Evolutionary conservation across 2,797 vertebrate genomes (phyloP).

Genomic region (Aphelocoma californica): DNA sequence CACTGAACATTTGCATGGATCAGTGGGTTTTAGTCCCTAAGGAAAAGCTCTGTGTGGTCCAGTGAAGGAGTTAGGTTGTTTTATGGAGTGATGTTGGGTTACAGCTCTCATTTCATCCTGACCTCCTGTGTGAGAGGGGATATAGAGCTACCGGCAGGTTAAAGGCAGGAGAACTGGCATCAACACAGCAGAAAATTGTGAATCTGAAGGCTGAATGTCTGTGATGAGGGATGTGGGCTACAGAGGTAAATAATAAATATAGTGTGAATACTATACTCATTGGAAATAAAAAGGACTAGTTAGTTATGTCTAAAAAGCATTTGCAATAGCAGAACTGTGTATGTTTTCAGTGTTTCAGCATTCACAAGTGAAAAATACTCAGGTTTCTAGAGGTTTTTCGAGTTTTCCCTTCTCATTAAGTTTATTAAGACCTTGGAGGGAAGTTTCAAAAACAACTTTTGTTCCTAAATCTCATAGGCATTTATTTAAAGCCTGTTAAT

Average conservation of each 20-base stretch:
- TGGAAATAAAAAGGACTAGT: constrained; percentile 53
- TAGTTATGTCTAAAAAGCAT: constrained; percentile 21
- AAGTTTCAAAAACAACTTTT: constrained; percentile 52
- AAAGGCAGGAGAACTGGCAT: constrained; percentile 61
- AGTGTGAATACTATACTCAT: constrained; percentile 51
- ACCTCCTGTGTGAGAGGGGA: constrained; percentile 43
- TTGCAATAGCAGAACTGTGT: constrained; percentile 9
- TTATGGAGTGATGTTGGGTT: constrained; percentile 64
- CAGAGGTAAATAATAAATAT: constrained; percentile 63
- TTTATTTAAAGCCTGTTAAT: constrained; percentile 64
- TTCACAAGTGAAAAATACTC: constrained; percentile 37
- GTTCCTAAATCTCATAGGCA: constrained; percentile 53
- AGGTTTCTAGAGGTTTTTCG: constrained; percentile 25
- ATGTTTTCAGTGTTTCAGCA: constrained; percentile 36
- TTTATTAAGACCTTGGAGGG: constrained; percentile 52
- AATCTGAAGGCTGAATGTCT: constrained; percentile 52
- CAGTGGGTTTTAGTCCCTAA: constrained; percentile 40
- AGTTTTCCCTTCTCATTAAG: constrained; percentile 60
- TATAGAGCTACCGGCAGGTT: constrained; percentile 59
- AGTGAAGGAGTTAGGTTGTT: constrained; percentile 64
- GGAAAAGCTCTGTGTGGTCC: constrained; percentile 64
- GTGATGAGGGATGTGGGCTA: constrained; percentile 59
- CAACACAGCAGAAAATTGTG: constrained; percentile 64
- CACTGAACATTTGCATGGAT: constrained; percentile 30
- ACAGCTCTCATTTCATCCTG: constrained; percentile 59